Conservation (phyloP, 2,113 vertebrate genomes). For the Sapajus apella region DNA sequence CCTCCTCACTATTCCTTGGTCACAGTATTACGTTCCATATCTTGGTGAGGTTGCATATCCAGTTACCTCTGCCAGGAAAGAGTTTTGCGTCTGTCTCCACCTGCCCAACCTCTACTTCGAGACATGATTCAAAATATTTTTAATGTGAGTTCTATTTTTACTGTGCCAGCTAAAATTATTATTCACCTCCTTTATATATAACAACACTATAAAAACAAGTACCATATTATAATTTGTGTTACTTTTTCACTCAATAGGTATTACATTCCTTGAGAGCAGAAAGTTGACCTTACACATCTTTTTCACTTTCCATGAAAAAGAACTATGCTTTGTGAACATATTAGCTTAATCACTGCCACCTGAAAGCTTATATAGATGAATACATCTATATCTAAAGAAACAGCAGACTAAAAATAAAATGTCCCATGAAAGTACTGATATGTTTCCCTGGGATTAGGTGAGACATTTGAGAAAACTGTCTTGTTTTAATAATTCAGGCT, state of each 20-base stretch:
- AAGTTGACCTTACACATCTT: neutral
- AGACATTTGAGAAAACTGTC: neutral
- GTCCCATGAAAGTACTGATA: neutral
- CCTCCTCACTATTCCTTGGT: neutral
- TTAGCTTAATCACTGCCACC: neutral
- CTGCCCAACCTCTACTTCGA: neutral
- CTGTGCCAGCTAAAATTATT: slow-evolving; percentile 1
- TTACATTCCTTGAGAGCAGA: slow-evolving; percentile 40
- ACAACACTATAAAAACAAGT: neutral
- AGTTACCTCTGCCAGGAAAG: neutral
- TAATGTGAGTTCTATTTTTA: neutral
- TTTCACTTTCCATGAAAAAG: neutral
- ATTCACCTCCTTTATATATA: neutral
- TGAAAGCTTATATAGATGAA: neutral
- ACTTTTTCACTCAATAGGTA: neutral
- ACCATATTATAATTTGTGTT: neutral
- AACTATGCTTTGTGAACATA: neutral
- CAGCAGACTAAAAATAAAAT: neutral
- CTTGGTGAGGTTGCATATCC: neutral
- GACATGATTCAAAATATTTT: neutral
- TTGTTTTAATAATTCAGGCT: neutral
- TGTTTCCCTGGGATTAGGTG: neutral
- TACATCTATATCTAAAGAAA: neutral
- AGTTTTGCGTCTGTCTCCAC: neutral
- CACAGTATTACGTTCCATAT: no score